Evolutionary conservation across 2,113 vertebrate species (phyloP).

Genomic region (Strix uralensis): DNA sequence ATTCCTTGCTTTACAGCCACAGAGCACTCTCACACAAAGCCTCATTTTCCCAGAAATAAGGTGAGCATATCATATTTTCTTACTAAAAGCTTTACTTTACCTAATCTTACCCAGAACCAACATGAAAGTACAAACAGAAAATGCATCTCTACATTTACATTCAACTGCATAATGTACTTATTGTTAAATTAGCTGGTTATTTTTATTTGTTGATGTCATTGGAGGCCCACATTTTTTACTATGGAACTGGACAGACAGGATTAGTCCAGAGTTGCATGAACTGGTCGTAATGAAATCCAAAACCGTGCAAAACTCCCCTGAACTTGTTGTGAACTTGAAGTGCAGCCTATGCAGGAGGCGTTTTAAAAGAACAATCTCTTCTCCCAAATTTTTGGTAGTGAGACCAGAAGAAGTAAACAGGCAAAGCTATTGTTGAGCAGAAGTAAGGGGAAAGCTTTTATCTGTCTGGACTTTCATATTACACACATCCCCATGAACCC

Average conservation of each 20-base stretch:
- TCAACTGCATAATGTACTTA: neutral
- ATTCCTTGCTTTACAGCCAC: neutral
- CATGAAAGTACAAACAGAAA: neutral
- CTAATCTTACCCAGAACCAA: neutral
- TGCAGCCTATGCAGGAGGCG: neutral
- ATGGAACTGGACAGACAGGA: slow-evolving; percentile 43
- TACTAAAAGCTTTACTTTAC: neutral
- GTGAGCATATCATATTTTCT: neutral
- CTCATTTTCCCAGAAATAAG: neutral
- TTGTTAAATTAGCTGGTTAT: slow-evolving; percentile 4
- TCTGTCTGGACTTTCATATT: slow-evolving; percentile 58
- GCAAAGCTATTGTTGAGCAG: neutral
- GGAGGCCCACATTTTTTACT: slow-evolving; percentile 38
- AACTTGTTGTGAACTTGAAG: slow-evolving; percentile 29
- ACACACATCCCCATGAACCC: slow-evolving; percentile 15
- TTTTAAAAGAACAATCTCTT: neutral
- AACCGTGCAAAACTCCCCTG: slow-evolving; percentile 31
- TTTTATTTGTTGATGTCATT: slow-evolving; percentile 51
- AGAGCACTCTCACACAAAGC: neutral
- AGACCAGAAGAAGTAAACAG: slow-evolving; percentile 8
- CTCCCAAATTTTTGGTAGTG: neutral
- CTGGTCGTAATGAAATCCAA: slow-evolving; percentile 45
- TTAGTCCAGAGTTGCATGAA: slow-evolving; percentile 38
- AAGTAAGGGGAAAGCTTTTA: slow-evolving; percentile 34
- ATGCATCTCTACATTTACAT: neutral